Evolutionary conservation across 1,140 invertebrate species (phyloP), one percentile per base, ranked within the genome.

Genomic region (Drosophila athabasca): DNA sequence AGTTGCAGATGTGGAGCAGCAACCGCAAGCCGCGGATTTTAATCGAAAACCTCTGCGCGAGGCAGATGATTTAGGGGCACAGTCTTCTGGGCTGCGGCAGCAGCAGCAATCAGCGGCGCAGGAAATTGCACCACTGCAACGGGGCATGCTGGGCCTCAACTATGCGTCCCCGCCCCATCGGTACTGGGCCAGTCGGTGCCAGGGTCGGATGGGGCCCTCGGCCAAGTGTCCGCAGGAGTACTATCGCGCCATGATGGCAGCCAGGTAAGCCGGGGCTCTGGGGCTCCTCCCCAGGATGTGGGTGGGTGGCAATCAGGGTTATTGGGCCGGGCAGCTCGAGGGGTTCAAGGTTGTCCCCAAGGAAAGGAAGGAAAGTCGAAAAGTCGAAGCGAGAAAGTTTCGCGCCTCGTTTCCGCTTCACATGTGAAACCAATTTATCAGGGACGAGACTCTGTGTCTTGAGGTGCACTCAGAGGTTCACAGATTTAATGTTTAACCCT

Each of bases 91-190:
- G 17, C 41, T 41, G 6, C 58, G 53, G 70, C 55, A 50, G 72
- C 80, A 50, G 72, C 80, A 85, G 17, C 17, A 85, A 85, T 79
- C 79, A 90, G 59, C 54, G 82, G 82, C 82, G 61, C 83, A 88
- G 83, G 83, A 87, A 87, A 87, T 88, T 88, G 71, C 65, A 60
- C 35, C 26, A 55, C 62, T 39, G 46, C 58, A 39, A 41, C 51
- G 22, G 60, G 57, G 29, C 35, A n/a, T 53, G 49, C 3, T 53
- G 62, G 68, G 58, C 3, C 39, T 51, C 35, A 62, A 62, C 26
- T 65, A 64, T 66, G 44, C 26, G 26, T 50, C 73, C 81, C 80
- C 81, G 64, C 81, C 84, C 24, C 69, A 76, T 50, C 75, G 70
- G 49, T 88, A 84, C 52, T 81, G 88, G 83, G 45, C 48, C 52